Conservation (phyloP, 2,113 vertebrate genomes). For the Oxyruncus cristatus region DNA sequence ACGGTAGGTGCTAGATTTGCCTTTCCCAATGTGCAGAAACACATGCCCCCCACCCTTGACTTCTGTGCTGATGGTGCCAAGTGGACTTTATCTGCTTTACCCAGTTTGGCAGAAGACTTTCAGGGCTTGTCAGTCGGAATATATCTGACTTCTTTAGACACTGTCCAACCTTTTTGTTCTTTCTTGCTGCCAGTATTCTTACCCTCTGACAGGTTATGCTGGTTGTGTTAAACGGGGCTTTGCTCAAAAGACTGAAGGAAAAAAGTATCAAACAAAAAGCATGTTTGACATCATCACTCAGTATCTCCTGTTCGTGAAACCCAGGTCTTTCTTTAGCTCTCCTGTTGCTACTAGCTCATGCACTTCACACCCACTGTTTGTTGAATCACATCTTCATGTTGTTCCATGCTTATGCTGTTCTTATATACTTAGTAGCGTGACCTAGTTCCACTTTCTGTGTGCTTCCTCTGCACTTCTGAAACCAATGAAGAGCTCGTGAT, state of each 20-base stretch:
- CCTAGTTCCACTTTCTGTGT: constrained; percentile 52
- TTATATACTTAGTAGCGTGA: constrained; percentile 31
- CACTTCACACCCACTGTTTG: not conserved
- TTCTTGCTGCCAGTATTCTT: not conserved
- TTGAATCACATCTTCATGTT: constrained; percentile 16
- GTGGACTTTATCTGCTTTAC: not conserved
- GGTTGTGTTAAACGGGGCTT: not conserved
- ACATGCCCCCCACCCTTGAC: not conserved
- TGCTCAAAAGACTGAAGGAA: not conserved
- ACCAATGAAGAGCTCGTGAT: not conserved
- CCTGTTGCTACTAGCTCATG: not conserved
- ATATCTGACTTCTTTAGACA: not conserved
- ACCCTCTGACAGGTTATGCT: not conserved
- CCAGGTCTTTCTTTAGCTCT: not conserved
- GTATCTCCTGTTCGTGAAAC: not conserved
- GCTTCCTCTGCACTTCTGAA: constrained; percentile 43
- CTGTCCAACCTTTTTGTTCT: not conserved
- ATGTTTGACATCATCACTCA: not conserved
- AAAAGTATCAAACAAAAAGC: not conserved
- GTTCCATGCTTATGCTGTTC: not conserved
- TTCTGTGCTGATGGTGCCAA: not conserved
- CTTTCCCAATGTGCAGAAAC: not conserved
- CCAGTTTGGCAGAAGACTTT: not conserved
- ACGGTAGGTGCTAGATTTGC: not conserved
- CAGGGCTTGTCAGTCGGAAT: not conserved